Conservation (phyloP, 2,888 invertebrate species). For the Cabera pusaria region DNA sequence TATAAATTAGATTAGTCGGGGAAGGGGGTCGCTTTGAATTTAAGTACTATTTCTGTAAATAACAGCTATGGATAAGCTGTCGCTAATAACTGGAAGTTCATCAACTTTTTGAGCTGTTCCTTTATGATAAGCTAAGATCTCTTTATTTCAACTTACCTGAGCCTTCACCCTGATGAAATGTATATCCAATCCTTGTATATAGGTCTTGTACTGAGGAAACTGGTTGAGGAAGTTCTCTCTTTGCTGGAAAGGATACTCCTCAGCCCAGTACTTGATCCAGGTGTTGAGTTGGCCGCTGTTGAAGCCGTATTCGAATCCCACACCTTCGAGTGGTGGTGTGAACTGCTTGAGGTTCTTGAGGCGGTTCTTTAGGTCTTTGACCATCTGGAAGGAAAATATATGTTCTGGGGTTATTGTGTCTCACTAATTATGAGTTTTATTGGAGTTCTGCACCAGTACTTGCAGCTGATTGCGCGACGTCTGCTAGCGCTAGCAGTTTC, state of each 20-base stretch:
- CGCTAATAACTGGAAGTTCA: no score
- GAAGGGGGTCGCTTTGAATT: no score
- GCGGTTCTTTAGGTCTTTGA: slow-evolving; percentile 56
- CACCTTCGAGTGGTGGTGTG: slow-evolving; percentile 85
- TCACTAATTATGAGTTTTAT: no score
- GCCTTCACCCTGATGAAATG: slow-evolving; percentile 89
- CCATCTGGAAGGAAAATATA: slow-evolving; percentile 47
- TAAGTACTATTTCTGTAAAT: no score
- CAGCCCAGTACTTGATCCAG: slow-evolving; percentile 90
- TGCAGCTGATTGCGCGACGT: no score
- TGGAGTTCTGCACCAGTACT: no score
- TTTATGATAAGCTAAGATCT: no score
- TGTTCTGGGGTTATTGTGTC: no score
- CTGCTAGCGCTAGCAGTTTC: no score
- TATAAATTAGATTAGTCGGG: no score
- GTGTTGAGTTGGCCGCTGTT: slow-evolving; percentile 85
- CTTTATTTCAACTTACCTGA: slow-evolving; percentile 49
- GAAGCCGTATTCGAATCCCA: slow-evolving; percentile 92
- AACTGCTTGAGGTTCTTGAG: slow-evolving; percentile 49
- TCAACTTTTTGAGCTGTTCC: no score
- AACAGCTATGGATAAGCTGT: no score
- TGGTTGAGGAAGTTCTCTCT: slow-evolving; percentile 87
- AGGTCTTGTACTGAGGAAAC: slow-evolving; percentile 89
- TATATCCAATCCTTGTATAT: slow-evolving; percentile 88
- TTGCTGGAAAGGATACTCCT: slow-evolving; percentile 85